Conservation (phyloP, 2,888 invertebrate species). For the Zootermopsis nevadensis region DNA sequence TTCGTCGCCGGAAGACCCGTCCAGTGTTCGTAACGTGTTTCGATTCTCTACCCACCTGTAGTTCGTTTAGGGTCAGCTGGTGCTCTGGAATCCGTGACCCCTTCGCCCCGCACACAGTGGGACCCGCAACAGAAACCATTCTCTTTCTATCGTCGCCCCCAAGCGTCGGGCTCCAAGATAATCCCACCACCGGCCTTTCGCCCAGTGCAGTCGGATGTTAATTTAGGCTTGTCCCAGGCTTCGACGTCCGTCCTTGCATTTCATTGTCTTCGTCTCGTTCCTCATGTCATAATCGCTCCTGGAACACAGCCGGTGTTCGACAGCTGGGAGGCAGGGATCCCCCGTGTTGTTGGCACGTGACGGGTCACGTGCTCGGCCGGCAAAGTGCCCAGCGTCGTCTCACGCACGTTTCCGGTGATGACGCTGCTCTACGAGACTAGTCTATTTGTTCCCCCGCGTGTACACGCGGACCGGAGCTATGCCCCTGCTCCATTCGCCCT, state of each 20-base stretch:
- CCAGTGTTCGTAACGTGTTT: neutral
- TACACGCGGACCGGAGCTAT: no score
- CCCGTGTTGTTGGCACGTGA: slow-evolving; percentile 1
- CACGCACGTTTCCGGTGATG: neutral
- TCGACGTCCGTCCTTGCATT: no score
- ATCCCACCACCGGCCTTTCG: neutral
- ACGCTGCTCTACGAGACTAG: no score
- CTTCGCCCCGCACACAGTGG: slow-evolving; percentile 30
- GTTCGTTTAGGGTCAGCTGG: neutral
- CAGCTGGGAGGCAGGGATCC: neutral
- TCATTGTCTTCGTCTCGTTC: neutral
- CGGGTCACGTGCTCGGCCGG: neutral
- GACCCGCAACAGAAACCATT: slow-evolving; percentile 31
- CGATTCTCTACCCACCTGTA: neutral
- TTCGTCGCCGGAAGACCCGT: no score
- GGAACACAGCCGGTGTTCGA: neutral
- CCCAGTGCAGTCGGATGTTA: neutral
- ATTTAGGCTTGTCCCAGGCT: neutral
- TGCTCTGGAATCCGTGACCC: slow-evolving; percentile 22
- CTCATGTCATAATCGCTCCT: neutral
- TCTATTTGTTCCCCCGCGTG: no score
- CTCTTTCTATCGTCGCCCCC: slow-evolving; percentile 22
- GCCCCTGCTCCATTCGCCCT: no score
- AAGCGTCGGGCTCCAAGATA: slow-evolving; percentile 4
- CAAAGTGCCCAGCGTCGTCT: slow-evolving; percentile 8